Conservation (phyloP, 2,113 vertebrate genomes). For the Cynoglossus semilaevis region DNA sequence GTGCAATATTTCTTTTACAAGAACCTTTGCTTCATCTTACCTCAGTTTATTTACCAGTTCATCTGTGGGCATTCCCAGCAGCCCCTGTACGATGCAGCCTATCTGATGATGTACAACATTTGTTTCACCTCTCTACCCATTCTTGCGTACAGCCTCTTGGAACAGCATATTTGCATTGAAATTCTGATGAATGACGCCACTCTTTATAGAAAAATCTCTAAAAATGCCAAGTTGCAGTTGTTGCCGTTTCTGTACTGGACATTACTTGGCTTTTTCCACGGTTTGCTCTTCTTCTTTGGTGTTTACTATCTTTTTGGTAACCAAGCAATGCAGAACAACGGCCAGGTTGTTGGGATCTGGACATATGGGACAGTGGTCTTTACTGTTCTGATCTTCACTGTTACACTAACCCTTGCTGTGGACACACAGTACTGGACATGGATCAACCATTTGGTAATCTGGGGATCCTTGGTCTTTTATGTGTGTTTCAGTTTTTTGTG, state of each 20-base stretch:
- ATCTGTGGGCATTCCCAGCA: constrained; percentile 99
- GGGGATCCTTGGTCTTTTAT: constrained; percentile 96
- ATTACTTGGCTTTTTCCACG: constrained; percentile 88
- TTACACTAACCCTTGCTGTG: constrained; percentile 94
- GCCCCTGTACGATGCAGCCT: constrained; percentile 97
- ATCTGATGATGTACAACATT: constrained; percentile 99
- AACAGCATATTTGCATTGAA: constrained; percentile 92
- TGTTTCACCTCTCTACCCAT: constrained; percentile 99
- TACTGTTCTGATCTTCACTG: constrained; percentile 94
- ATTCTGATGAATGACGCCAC: constrained; percentile 75
- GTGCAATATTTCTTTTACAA: constrained; percentile 99
- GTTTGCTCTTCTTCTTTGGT: constrained; percentile 93
- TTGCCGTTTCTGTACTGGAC: constrained; percentile 93
- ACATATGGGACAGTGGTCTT: constrained; percentile 95
- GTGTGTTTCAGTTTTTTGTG: constrained; percentile 98
- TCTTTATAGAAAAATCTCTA: constrained; percentile 83
- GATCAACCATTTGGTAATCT: constrained; percentile 98
- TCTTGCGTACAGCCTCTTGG: constrained; percentile 94
- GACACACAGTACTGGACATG: constrained; percentile 97
- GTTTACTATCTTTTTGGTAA: constrained; percentile 87
- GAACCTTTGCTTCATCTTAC: constrained; percentile 99
- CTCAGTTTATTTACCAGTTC: constrained; percentile 99
- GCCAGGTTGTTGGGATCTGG: constrained; percentile 97
- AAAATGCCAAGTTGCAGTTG: constrained; percentile 93
- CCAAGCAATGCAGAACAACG: constrained; percentile 86